Evolutionary conservation across 1,140 invertebrate genomes (phyloP), one percentile per base, ranked within the genome.

Genomic region (Oryctes rhinoceros): DNA sequence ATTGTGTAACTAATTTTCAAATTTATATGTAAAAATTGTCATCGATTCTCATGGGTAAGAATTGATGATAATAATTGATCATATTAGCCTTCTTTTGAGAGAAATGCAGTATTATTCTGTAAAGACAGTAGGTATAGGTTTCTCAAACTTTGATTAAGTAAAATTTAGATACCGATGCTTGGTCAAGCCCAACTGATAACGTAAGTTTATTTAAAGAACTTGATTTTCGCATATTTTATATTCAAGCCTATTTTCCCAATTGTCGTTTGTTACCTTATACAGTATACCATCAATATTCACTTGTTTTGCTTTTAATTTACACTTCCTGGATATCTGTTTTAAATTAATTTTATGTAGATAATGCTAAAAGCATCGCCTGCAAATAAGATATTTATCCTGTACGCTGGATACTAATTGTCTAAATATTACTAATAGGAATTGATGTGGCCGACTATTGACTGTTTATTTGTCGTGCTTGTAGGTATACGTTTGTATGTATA

Each of bases 381-480:
- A 71, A 71, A 71, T 71, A 35, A 71, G 65, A 71, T 67, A 67
- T 67, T 24, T 24, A 30, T 67, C 49, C 2, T 67, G 18, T 24
- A 18, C 24, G 62, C 24, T 67, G 24, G 62, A 20, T 71, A 71
- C 65, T 71, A 37, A 35, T 71, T 71, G 65, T 15, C 65, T 71
- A 71, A 71, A 71, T 37, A 20, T 71, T 71, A 71, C 53, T 59
- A 71, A 71, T 24, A 37, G 35, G 35, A 71, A 15, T 30, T 37
- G 65, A 71, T 71, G 65, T 71, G 35, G 65, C 65, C 65, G 65
- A 71, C 65, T 71, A 71, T 71, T 35, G 65, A 71, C 65, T 71
- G 35, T 71, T 71, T 71, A 24, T 37, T 37, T 71, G 24, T 71
- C 18, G 24, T 71, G 65, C 24, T 10, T 71, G 24, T 20, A 71